These are phyloP conservation scores for Microctonus aethiopoides DNA, from an alignment of 2,888 invertebrate species.

Conservation along the genomic window DNA sequence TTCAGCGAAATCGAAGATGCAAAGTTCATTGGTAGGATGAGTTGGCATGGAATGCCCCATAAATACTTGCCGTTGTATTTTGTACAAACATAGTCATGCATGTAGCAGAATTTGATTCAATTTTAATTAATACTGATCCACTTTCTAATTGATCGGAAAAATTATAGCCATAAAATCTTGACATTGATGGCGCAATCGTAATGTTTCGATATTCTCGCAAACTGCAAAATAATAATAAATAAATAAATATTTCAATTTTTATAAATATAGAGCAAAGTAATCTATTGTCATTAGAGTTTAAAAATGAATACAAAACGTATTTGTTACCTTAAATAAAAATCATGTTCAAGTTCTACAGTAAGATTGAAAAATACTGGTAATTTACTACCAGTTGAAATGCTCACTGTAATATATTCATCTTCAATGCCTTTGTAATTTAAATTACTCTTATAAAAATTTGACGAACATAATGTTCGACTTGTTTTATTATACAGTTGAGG, in stretches of 20 bases:
- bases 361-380: conserved; percentile 67
- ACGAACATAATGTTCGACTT: conserved; percentile 73
- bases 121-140: conserved; percentile 72
- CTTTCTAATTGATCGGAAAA: conserved; percentile 68
- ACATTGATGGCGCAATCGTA: conserved; percentile 70
- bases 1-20: too few species aligned
- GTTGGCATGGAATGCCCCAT: too few species aligned
- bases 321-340: conserved; percentile 71
- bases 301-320: background rate
- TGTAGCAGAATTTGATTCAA: conserved; percentile 74
- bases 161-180: conserved; percentile 73
- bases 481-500: conserved; percentile 52
- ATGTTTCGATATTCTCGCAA: conserved; percentile 44
- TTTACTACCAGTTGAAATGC: conserved; percentile 75
- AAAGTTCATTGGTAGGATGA: too few species aligned
- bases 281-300: background rate
- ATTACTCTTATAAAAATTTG: conserved; percentile 67
- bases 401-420: conserved; percentile 72
- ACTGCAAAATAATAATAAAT: conserved; percentile 41
- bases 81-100: conserved; percentile 87
- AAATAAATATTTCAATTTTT: conserved; percentile 8
- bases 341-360: conserved; percentile 70
- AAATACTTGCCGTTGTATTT: conserved; percentile 73
- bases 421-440: conserved; percentile 21
- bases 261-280: conserved; percentile 7